A percentile compares a stretch with the other conserved stretches of the same genome.
phyloP scores from a whole-genome alignment of 2,113 vertebrate genomes.

The Calidris pygmaea region DNA sequence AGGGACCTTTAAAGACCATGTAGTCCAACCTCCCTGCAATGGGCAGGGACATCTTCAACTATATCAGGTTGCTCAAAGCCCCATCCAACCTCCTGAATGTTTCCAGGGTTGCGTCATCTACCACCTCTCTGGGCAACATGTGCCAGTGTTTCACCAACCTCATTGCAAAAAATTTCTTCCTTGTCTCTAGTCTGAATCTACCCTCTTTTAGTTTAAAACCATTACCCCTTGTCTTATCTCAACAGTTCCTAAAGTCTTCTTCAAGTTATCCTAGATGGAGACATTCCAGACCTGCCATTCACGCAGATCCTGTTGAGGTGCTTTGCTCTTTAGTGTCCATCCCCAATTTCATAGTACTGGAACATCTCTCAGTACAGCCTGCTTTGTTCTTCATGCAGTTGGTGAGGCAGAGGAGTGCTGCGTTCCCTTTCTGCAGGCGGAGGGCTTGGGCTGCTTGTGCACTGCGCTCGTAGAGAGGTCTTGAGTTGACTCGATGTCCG shows the following conservation, averaged over 20 bases:
- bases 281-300: background rate
- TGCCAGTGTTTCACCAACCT: background rate
- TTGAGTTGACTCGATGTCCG: fast-evolving
- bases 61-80: background rate
- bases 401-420: background rate
- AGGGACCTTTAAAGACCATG: background rate
- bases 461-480: fast-evolving
- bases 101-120: background rate
- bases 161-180: background rate
- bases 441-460: no score
- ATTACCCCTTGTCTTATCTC: background rate
- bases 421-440: background rate
- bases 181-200: background rate
- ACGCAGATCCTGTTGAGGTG: background rate
- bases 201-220: background rate
- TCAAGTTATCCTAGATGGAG: background rate
- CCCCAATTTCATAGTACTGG: background rate
- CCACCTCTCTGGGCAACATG: background rate
- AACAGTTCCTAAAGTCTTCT: background rate
- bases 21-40: background rate
- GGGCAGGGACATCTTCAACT: background rate
- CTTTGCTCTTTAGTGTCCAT: background rate
- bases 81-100: fast-evolving
- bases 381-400: fast-evolving
- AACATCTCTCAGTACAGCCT: background rate